Conservation (phyloP, 92 coral and sea anemone genomes). For the Pocillopora meandrina region DNA sequence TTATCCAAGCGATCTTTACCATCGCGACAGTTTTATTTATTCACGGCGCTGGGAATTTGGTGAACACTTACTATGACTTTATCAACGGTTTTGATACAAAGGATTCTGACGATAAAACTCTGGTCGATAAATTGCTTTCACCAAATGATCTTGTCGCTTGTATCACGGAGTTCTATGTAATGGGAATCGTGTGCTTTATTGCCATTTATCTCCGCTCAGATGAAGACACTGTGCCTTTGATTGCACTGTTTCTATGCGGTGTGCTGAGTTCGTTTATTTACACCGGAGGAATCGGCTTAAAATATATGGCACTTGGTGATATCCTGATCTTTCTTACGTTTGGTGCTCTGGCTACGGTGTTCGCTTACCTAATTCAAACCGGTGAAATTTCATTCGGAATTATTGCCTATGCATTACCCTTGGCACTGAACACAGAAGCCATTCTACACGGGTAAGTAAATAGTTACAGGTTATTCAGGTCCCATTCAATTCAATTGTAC, state of each 20-base stretch:
- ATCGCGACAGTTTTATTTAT: conserved; percentile 49
- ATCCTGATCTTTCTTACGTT: conserved; percentile 60
- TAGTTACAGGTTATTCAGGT: neutral
- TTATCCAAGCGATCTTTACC: conserved; percentile 48
- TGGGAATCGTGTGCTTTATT: conserved; percentile 45
- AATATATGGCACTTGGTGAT: conserved; percentile 80
- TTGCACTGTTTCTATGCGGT: conserved; percentile 53
- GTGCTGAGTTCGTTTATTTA: conserved; percentile 66
- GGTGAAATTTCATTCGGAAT: conserved; percentile 51
- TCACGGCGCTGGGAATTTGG: conserved; percentile 80
- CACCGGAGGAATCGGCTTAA: conserved; percentile 79
- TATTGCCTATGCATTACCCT: conserved; percentile 50
- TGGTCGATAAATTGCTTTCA: conserved; percentile 46
- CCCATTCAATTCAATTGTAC: neutral
- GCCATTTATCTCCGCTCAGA: conserved; percentile 48
- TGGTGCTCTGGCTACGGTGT: conserved; percentile 67
- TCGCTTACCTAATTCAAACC: conserved; percentile 58
- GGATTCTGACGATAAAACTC: conserved; percentile 62
- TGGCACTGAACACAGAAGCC: conserved; percentile 71
- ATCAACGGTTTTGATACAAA: conserved; percentile 71
- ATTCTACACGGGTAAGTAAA: conserved; percentile 72
- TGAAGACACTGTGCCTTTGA: conserved; percentile 14
- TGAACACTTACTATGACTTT: conserved; percentile 77
- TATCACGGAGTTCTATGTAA: conserved; percentile 51
- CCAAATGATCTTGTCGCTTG: conserved; percentile 56